Percentiles rank a stretch among this genome's conserved stretches.
Evolutionary conservation across 2,888 invertebrate species (phyloP).

Genomic region (Oscheius sp.): DNA sequence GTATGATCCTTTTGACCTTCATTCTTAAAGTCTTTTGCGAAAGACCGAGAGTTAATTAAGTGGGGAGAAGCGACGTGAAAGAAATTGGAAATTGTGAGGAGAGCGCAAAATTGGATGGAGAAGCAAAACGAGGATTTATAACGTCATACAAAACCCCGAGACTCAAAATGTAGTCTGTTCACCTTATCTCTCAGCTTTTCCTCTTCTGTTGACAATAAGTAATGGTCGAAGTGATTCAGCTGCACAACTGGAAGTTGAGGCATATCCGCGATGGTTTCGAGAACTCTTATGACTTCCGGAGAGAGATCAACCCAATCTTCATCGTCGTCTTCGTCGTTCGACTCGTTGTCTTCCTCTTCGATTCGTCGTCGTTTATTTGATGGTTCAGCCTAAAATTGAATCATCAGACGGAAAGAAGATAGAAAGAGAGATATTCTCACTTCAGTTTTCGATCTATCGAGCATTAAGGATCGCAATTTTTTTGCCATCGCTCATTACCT

Average conservation of each 20-base stretch:
- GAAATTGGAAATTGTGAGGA: background rate
- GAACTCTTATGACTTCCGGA: background rate
- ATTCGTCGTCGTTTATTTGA: background rate
- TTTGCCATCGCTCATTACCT: no score
- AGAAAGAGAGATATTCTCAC: background rate
- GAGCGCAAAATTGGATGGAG: background rate
- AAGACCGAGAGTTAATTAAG: no score
- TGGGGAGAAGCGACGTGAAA: background rate
- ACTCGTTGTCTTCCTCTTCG: background rate
- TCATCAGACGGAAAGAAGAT: background rate
- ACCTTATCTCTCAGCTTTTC: background rate
- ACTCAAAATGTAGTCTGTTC: no score
- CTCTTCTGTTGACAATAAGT: background rate
- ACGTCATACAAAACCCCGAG: no score
- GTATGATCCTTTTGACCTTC: no score
- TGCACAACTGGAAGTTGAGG: background rate
- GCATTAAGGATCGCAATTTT: no score
- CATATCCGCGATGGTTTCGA: background rate
- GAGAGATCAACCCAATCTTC: background rate
- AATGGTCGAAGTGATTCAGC: background rate
- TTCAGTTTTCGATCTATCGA: no score
- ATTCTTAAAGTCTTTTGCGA: no score
- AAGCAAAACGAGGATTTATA: no score
- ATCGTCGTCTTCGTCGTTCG: no score
- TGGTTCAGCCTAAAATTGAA: background rate